Conservation (phyloP, 2,888 invertebrate species). For the Chelonus formosanus region DNA sequence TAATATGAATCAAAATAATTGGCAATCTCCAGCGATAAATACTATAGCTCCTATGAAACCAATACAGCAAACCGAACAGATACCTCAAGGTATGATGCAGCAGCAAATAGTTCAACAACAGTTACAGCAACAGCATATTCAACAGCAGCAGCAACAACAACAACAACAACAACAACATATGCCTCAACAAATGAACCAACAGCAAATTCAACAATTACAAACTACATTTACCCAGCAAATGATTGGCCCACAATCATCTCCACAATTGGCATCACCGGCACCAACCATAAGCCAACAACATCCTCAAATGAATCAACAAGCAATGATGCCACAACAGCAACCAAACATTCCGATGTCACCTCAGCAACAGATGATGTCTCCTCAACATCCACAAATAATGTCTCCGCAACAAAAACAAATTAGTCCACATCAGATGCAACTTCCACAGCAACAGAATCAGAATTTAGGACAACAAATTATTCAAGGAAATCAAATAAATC, state of each 20-base stretch:
- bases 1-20: no score
- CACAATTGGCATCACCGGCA: constrained; percentile 7
- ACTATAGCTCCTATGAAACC: constrained; percentile 37
- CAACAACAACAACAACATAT: constrained; percentile 21
- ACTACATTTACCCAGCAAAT: constrained; percentile 22
- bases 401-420: constrained; percentile 52
- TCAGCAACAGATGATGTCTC: constrained; percentile 44
- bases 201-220: constrained; percentile 26
- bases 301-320: constrained; percentile 35
- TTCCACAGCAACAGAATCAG: constrained; percentile 49
- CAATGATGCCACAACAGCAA: constrained; percentile 39
- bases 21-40: constrained; percentile 40
- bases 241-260: constrained; percentile 27
- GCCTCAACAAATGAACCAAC: constrained; percentile 21
- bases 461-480: constrained; percentile 37
- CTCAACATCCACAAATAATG: constrained; percentile 60
- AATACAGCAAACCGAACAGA: constrained; percentile 8
- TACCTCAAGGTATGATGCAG: constrained; percentile 41
- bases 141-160: constrained; percentile 34
- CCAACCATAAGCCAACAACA: constrained; percentile 22
- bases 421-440: constrained; percentile 52
- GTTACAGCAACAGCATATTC: constrained; percentile 46
- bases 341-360: constrained; percentile 48
- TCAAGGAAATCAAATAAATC: constrained; percentile 47
- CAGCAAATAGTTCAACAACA: constrained; percentile 63